Conservation (phyloP, 2,888 invertebrate genomes). For the Oxycera nigricornis region DNA sequence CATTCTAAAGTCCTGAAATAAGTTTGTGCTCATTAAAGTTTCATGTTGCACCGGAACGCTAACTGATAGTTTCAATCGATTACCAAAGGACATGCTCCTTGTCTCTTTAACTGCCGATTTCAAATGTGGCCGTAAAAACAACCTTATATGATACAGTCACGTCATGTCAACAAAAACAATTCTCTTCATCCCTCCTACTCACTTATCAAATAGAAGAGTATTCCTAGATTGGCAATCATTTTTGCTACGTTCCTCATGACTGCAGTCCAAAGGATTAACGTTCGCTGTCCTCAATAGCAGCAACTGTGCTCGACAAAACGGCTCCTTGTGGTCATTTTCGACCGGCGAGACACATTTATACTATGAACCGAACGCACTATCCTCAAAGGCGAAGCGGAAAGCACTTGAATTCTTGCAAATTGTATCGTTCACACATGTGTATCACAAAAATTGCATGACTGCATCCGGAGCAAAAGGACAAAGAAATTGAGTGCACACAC, state of each 20-base stretch:
- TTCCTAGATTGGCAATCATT: slow-evolving; percentile 59
- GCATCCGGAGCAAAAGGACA: not conserved
- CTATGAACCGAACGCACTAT: not conserved
- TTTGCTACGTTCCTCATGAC: slow-evolving; percentile 49
- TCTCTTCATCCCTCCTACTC: slow-evolving; percentile 50
- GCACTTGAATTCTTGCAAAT: slow-evolving; percentile 8
- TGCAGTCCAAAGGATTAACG: not conserved
- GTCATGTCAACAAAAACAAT: not conserved
- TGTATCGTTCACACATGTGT: slow-evolving; percentile 1
- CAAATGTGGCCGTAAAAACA: too few relatives aligned
- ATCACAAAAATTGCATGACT: slow-evolving; percentile 28
- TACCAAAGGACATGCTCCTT: too few relatives aligned
- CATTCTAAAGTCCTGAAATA: too few relatives aligned
- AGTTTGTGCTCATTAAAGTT: too few relatives aligned
- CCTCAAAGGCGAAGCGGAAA: not conserved
- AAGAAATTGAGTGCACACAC: not conserved
- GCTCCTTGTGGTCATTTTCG: slow-evolving; percentile 26
- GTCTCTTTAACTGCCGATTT: too few relatives aligned
- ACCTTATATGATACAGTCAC: too few relatives aligned
- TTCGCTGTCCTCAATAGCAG: slow-evolving; percentile 19
- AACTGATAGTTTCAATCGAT: too few relatives aligned
- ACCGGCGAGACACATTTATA: not conserved
- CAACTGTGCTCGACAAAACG: not conserved
- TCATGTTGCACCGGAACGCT: too few relatives aligned
- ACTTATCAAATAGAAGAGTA: slow-evolving; percentile 61